A percentile compares a stretch with the other conserved stretches of the same genome.
These are phyloP conservation scores for Dynastes maya DNA, from an alignment of 2,888 invertebrate species.

Conservation along the genomic window DNA sequence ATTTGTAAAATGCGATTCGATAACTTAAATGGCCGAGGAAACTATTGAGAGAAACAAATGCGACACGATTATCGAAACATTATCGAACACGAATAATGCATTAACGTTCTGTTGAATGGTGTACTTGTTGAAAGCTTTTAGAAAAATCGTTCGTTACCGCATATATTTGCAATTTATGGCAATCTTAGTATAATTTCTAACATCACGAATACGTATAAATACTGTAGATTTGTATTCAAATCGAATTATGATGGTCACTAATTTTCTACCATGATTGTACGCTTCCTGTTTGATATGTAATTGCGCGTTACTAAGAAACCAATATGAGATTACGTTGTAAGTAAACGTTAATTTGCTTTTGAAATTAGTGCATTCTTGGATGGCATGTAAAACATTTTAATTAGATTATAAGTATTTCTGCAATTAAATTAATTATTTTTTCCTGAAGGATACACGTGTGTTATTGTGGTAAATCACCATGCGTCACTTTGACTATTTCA, in stretches of 20 bases:
- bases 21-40: conserved; percentile 20
- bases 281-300: no score
- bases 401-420: not conserved
- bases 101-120: conserved; percentile 3
- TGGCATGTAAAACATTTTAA: not conserved
- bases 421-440: not conserved
- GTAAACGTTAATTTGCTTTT: conserved; percentile 7
- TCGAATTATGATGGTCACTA: not conserved
- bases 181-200: not conserved
- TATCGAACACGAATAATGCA: conserved; percentile 41
- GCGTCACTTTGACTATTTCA: not conserved
- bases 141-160: not conserved
- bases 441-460: not conserved
- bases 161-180: conserved; percentile 11
- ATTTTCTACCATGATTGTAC: no score
- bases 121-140: conserved; percentile 7
- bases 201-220: not conserved
- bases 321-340: not conserved
- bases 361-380: conserved; percentile 2
- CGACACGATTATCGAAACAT: conserved; percentile 17
- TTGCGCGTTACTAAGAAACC: not conserved
- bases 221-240: not conserved
- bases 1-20: conserved; percentile 6
- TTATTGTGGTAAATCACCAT: conserved; percentile 14
- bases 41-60: conserved; percentile 10